Conservation (phyloP, 2,113 vertebrate species). For the Odontesthes bonariensis region DNA sequence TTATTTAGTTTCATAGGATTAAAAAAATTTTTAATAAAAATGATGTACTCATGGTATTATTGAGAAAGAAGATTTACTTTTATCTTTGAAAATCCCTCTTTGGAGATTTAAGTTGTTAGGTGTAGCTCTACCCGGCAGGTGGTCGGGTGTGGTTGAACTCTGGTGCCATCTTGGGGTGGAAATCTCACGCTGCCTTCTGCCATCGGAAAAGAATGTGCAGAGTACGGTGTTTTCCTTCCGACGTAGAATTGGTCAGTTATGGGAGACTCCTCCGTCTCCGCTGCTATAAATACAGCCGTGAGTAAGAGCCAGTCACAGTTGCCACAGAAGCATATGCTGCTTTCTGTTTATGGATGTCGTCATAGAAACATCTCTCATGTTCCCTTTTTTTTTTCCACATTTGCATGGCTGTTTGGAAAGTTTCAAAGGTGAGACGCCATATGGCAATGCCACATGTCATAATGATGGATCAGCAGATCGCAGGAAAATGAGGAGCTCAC, state of each 20-base stretch:
- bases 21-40: too few species aligned
- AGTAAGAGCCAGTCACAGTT: constrained; percentile 50
- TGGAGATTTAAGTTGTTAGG: neutral
- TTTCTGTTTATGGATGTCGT: constrained; percentile 62
- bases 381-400: constrained; percentile 51
- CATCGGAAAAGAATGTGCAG: neutral
- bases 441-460: constrained; percentile 34
- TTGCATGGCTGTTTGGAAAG: constrained; percentile 23
- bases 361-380: constrained; percentile 59
- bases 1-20: too few species aligned
- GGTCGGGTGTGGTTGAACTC: constrained; percentile 25
- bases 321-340: constrained; percentile 30
- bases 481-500: constrained; percentile 3
- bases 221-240: constrained; percentile 48
- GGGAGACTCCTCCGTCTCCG: constrained; percentile 39
- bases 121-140: neutral
- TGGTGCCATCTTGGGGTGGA: constrained; percentile 64
- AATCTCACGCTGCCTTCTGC: neutral
- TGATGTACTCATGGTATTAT: too few species aligned
- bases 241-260: constrained; percentile 4
- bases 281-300: constrained; percentile 68
- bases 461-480: constrained; percentile 20
- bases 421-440: neutral
- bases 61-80: too few species aligned
- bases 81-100: too few species aligned